Conservation (phyloP, 2,888 invertebrate species). For the Agrotis ipsilon region DNA sequence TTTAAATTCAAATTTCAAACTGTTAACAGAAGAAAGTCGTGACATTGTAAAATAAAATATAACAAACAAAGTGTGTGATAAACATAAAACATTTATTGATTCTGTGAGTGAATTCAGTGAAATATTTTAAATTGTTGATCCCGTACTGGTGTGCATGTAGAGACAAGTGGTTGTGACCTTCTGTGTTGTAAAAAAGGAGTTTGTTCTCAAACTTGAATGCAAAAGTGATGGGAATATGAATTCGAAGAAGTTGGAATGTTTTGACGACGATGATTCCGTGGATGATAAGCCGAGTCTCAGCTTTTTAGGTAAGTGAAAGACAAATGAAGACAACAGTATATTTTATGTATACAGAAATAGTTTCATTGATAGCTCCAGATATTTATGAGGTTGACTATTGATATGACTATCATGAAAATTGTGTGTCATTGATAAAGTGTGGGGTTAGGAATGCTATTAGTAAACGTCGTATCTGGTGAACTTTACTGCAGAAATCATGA, state of each 20-base stretch:
- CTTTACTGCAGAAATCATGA: conserved; percentile 66
- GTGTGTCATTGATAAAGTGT: conserved; percentile 66
- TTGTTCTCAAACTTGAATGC: conserved; percentile 74
- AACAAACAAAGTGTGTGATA: conserved; percentile 64
- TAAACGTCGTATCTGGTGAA: conserved; percentile 66
- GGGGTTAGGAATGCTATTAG: conserved; percentile 68
- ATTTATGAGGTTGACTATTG: conserved; percentile 61
- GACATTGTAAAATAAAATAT: conserved; percentile 65
- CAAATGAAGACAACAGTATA: conserved; percentile 24
- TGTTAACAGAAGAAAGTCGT: conserved; percentile 68
- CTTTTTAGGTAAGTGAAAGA: conserved; percentile 86
- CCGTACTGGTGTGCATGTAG: conserved; percentile 74
- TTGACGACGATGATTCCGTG: conserved; percentile 85
- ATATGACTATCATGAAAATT: conserved; percentile 54
- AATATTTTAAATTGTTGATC: conserved; percentile 47
- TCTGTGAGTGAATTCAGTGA: conserved; percentile 65
- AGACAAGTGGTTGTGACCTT: conserved; percentile 88
- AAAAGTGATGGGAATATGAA: conserved; percentile 83
- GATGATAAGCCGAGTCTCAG: conserved; percentile 89
- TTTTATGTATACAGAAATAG: conserved; percentile 48
- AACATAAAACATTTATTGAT: conserved; percentile 47
- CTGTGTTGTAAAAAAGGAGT: conserved; percentile 76
- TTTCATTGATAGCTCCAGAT: conserved; percentile 67
- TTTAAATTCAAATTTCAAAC: conserved; percentile 80
- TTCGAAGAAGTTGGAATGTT: conserved; percentile 90